Evolutionary conservation across 2,113 vertebrate species (phyloP), one percentile per base, ranked within the genome.

Genomic region (Ivindomyrus marchei): DNA sequence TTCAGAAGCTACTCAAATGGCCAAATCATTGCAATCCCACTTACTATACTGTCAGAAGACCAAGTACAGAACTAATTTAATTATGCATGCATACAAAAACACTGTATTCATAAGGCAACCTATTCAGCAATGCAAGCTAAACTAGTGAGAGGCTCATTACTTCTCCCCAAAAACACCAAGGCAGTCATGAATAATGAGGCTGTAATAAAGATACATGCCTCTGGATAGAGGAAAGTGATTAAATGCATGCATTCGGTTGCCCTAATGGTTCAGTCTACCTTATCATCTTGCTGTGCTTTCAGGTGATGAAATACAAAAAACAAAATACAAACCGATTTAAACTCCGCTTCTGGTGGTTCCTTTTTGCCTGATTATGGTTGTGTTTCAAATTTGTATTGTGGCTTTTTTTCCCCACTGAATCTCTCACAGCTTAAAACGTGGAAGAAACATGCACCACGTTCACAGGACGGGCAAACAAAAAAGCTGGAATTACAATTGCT

Each of bases 121-220:
- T 88, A 91, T 91, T 85, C 91, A 84, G 90, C 92, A 94, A 93
- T 91, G 92, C 93, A 83, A 45, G 31, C 46, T n/a, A 47, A 93
- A 91, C 93, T 94, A 94, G 93, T 93, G 91, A 93, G 92, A 92
- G 91, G 91, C 94, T 96, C 94, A 95, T 95, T 95, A 95, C 93
- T 93, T 92, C 92, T 39, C 39, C 49, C 74, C 50, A 84, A 31
- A 31, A 53, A 74, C 50, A 56, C 21, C 27, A 88, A 92, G 90
- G 90, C 91, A 31, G 91, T 42, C 88, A 93, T 95, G 95, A 96
- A 95, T 96, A 96, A 96, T 95, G 95, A 95, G 94, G 91, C 94
- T 93, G 94, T 95, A 95, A 96, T 94, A 94, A 94, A 95, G 94
- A 96, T 94, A 93, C 93, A 87, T 88, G 92, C 92, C 91, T 90